These are phyloP conservation scores for Caenorhabditis auriculariae DNA, from an alignment of 2,888 invertebrate genomes.

Conservation along the genomic window DNA sequence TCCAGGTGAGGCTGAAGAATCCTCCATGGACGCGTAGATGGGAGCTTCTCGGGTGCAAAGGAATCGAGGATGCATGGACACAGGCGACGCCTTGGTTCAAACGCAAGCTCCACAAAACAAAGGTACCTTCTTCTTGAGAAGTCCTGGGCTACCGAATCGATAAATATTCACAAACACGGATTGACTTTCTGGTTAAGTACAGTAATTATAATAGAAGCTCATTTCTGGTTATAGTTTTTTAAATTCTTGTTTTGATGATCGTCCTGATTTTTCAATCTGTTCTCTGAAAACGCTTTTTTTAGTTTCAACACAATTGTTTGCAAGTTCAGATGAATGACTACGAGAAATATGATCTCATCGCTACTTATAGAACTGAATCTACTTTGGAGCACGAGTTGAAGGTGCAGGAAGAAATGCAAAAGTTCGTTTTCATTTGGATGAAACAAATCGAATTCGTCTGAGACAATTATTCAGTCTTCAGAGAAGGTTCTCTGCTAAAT, in stretches of 20 bases:
- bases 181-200: background rate
- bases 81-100: conserved; percentile 57
- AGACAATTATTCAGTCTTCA: too few species aligned
- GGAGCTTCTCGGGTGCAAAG: conserved; percentile 64
- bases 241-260: background rate
- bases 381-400: conserved; percentile 51
- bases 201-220: background rate
- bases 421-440: conserved; percentile 7
- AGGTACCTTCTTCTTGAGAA: conserved; percentile 11
- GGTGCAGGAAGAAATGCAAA: conserved; percentile 41
- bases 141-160: background rate
- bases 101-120: conserved; percentile 53
- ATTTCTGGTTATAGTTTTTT: background rate
- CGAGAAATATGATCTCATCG: conserved; percentile 56
- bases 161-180: too few species aligned
- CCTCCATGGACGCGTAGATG: conserved; percentile 89
- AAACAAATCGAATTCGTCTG: too few species aligned
- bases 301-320: background rate
- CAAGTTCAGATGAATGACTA: conserved; percentile 45
- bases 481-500: too few species aligned
- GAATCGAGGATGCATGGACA: conserved; percentile 59
- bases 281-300: background rate
- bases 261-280: background rate
- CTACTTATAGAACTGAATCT: conserved; percentile 48
- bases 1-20: conserved; percentile 68